Evolutionary conservation across 2,797 vertebrate genomes (phyloP).

Genomic region (Bovichtus variegatus): DNA sequence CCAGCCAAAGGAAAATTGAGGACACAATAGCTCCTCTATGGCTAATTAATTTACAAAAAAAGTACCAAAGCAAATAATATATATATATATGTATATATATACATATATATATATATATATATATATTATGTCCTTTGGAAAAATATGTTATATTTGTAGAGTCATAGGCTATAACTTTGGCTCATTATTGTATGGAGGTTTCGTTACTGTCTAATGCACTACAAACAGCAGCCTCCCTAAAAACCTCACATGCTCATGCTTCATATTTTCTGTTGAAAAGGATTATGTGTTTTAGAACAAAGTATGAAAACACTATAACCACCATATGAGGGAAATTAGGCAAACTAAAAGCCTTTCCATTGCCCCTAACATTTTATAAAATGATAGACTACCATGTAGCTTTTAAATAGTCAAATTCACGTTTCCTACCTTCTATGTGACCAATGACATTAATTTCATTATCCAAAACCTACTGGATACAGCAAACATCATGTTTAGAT

Average conservation of each 20-base stretch:
- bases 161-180: neutral
- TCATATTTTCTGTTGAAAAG: neutral
- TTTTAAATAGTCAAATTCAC: neutral
- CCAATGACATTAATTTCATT: neutral
- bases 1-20: slow-evolving; percentile 34
- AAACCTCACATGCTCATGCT: neutral
- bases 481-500: neutral
- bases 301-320: neutral
- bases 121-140: neutral
- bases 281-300: neutral
- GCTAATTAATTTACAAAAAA: slow-evolving; percentile 3
- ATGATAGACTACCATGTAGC: neutral
- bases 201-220: neutral
- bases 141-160: neutral
- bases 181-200: neutral
- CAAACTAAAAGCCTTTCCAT: neutral
- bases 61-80: neutral
- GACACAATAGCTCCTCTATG: slow-evolving; percentile 3
- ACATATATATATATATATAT: too few relatives aligned
- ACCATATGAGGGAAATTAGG: neutral
- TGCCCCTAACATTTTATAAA: neutral
- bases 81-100: too few relatives aligned
- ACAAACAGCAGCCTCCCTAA: neutral
- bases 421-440: neutral
- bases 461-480: too few relatives aligned